Evolutionary conservation across 2,888 invertebrate species (phyloP).

Genomic region (Anthoptus insignis): DNA sequence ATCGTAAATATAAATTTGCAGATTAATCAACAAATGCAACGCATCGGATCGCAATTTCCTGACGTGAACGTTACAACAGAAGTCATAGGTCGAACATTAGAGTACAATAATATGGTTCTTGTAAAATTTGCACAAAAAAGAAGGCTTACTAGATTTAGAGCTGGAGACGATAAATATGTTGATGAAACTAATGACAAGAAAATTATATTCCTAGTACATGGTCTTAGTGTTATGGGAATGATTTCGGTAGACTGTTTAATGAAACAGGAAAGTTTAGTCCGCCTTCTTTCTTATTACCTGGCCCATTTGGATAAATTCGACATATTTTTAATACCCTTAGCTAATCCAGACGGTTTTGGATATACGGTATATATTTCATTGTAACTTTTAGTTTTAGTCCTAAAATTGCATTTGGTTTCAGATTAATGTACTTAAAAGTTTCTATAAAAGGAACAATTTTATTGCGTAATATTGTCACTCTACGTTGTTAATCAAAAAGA

Average conservation of each 20-base stretch:
- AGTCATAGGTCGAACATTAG: conserved; percentile 63
- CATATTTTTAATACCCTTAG: conserved; percentile 74
- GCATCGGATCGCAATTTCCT: conserved; percentile 51
- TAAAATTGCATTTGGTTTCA: no score
- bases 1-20: no score
- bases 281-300: conserved; percentile 63
- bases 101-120: conserved; percentile 70
- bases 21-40: conserved; percentile 57
- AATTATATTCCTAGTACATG: conserved; percentile 76
- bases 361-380: conserved; percentile 22
- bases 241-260: conserved; percentile 49
- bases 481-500: no score
- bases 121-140: conserved; percentile 57
- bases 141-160: conserved; percentile 53
- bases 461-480: no score
- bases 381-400: no score
- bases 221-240: conserved; percentile 66
- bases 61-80: conserved; percentile 59
- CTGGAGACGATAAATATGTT: conserved; percentile 60
- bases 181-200: conserved; percentile 68
- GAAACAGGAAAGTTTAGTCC: conserved; percentile 43
- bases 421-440: no score
- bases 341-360: conserved; percentile 72
- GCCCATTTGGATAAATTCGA: conserved; percentile 71
- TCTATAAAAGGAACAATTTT: no score